Percentiles rank a stretch among this genome's conserved stretches.
Evolutionary conservation across 2,888 invertebrate genomes (phyloP).

Genomic region (Tubulanus polymorphus): DNA sequence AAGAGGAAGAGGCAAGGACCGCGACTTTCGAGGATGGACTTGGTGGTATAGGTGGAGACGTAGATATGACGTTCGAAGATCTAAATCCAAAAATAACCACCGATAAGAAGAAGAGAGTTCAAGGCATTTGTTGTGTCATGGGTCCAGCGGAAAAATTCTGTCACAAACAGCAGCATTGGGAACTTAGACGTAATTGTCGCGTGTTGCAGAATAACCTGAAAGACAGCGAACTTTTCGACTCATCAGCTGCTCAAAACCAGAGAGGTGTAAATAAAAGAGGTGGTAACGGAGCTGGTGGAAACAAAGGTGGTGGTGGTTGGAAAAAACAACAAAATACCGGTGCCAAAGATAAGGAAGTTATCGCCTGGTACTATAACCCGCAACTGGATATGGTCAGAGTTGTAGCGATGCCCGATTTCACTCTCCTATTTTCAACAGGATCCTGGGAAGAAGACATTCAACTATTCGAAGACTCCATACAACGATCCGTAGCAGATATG

Average conservation of each 20-base stretch:
- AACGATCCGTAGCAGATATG: not conserved
- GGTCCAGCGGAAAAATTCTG: not conserved
- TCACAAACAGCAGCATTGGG: not conserved
- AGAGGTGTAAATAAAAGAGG: not conserved
- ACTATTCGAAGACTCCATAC: slow-evolving; percentile 2
- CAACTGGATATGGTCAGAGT: not conserved
- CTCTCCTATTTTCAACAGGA: not conserved
- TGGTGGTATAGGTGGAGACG: not conserved
- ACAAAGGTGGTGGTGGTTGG: not conserved
- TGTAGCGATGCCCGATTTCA: not conserved
- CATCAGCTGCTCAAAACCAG: not conserved
- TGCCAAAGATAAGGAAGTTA: not conserved
- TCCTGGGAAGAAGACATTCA: not conserved
- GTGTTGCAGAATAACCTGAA: slow-evolving; percentile 1
- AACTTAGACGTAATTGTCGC: not conserved
- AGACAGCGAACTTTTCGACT: slow-evolving; percentile 1
- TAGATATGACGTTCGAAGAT: not conserved
- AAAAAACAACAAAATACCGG: not conserved
- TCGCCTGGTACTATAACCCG: not conserved
- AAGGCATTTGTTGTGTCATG: not conserved
- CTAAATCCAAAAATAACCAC: not conserved
- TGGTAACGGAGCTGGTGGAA: not conserved
- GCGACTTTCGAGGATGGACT: not conserved
- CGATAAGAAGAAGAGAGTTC: not conserved
- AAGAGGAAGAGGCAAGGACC: not conserved